A percentile compares a stretch with the other conserved stretches of the same genome.
Conservation (phyloP, 1,140 invertebrate species). For the Drosophila lini region DNA sequence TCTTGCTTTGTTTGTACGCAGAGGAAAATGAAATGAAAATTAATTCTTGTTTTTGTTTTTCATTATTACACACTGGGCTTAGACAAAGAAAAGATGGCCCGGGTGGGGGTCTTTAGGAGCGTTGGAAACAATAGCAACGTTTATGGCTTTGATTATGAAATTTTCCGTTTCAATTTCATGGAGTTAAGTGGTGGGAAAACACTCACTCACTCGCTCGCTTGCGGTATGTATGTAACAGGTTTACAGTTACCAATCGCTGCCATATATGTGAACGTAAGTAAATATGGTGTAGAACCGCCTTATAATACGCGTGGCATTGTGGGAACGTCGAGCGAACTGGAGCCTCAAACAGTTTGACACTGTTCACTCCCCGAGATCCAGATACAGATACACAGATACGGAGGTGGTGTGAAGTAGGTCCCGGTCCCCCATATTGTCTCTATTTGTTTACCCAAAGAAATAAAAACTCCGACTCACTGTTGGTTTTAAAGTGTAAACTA, state of each 20-base stretch:
- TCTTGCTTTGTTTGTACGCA: slow-evolving; percentile 39
- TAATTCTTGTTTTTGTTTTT: slow-evolving; percentile 55
- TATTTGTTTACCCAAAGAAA: slow-evolving; percentile 19
- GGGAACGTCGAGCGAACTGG: slow-evolving; percentile 32
- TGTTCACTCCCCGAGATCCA: slow-evolving; percentile 12
- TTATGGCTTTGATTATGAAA: slow-evolving; percentile 76
- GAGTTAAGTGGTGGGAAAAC: slow-evolving; percentile 69
- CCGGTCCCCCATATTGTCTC: slow-evolving; percentile 11
- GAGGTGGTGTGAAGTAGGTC: slow-evolving; percentile 28
- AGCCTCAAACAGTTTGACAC: slow-evolving; percentile 26
- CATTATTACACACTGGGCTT: slow-evolving; percentile 20
- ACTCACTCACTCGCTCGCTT: slow-evolving; percentile 21
- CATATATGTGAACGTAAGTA: slow-evolving; percentile 23
- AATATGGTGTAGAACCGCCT: slow-evolving; percentile 9
- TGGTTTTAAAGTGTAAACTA: slow-evolving; percentile 33
- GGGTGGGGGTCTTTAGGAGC: slow-evolving; percentile 10
- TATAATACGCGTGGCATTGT: slow-evolving; percentile 29
- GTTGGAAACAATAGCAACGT: slow-evolving; percentile 57
- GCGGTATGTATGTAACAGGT: slow-evolving; percentile 44
- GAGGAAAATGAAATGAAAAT: slow-evolving; percentile 56
- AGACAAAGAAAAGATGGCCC: slow-evolving; percentile 33
- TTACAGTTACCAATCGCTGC: slow-evolving; percentile 65
- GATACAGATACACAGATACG: slow-evolving; percentile 14
- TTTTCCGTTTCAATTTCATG: slow-evolving; percentile 67
- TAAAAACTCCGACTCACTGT: slow-evolving; percentile 39